Conservation (phyloP, 64 coral and sea anemone species). For the Hydrozoanthus tunicans region DNA sequence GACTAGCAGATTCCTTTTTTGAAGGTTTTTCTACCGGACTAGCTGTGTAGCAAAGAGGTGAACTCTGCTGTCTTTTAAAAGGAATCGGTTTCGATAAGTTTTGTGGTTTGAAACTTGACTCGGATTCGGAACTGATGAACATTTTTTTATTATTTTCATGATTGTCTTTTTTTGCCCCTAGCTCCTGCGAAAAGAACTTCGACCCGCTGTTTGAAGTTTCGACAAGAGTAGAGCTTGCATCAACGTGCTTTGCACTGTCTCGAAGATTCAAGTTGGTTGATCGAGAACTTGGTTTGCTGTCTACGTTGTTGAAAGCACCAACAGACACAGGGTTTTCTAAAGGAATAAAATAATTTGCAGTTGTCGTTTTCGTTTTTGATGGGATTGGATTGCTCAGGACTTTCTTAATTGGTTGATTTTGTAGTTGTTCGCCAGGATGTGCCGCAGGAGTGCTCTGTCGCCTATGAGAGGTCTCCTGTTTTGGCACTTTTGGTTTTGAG, state of each 20-base stretch:
- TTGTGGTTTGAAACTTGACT: background rate
- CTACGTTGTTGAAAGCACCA: background rate
- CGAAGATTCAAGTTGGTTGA: background rate
- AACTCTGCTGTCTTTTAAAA: background rate
- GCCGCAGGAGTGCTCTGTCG: constrained; percentile 9
- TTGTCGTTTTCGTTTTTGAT: background rate
- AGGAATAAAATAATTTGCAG: background rate
- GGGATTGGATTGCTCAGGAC: constrained; percentile 6
- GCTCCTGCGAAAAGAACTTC: background rate
- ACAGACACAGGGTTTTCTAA: background rate
- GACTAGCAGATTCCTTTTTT: background rate
- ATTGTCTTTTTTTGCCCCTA: background rate
- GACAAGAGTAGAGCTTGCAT: background rate
- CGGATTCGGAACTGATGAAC: background rate
- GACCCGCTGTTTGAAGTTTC: background rate
- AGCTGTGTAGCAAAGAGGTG: background rate
- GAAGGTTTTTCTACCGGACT: background rate
- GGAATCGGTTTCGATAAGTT: background rate
- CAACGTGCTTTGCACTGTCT: background rate
- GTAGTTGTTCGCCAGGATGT: background rate
- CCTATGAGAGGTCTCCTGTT: background rate
- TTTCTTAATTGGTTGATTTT: background rate
- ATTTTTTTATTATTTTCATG: background rate
- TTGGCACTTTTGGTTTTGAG: background rate
- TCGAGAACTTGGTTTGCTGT: background rate